A percentile compares a stretch with the other conserved stretches of the same genome.
These are phyloP conservation scores for Strigops habroptila DNA, from an alignment of 2,113 vertebrate species.

Conservation along the genomic window DNA sequence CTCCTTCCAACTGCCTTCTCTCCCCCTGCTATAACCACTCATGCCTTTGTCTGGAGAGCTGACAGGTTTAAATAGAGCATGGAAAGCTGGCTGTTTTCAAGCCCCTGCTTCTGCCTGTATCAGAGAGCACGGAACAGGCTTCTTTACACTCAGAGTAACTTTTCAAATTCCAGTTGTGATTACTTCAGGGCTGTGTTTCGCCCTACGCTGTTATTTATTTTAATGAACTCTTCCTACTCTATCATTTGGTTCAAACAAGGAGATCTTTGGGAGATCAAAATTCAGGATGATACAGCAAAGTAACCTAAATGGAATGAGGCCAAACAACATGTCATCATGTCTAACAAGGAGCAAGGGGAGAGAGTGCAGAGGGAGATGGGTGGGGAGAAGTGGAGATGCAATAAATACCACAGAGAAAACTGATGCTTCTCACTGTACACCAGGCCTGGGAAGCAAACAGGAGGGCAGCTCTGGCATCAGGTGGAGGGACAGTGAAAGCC, in stretches of 20 bases:
- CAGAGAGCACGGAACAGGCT: background rate
- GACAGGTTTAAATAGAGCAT: conserved; percentile 3
- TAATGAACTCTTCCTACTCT: conserved; percentile 47
- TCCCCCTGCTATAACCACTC: background rate
- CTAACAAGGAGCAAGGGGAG: conserved; percentile 5
- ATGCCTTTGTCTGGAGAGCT: background rate
- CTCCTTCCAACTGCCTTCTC: background rate
- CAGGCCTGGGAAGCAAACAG: background rate
- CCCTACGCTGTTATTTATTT: conserved; percentile 27
- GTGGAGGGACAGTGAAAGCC: background rate
- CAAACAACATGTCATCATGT: conserved; percentile 50
- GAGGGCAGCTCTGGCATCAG: background rate
- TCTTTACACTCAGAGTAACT: background rate
- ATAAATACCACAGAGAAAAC: background rate
- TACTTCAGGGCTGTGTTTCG: conserved; percentile 27
- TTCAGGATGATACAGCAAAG: conserved; percentile 39
- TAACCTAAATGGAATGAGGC: conserved; percentile 47
- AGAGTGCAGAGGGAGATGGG: background rate
- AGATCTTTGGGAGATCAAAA: background rate
- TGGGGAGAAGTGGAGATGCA: background rate
- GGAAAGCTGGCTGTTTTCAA: background rate
- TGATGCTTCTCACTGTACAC: background rate
- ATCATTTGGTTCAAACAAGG: conserved; percentile 9
- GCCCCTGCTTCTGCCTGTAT: background rate
- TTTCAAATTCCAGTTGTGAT: conserved; percentile 44